phyloP scores from a whole-genome alignment of 2,797 vertebrate species.

The Cyclopterus lumpus region DNA sequence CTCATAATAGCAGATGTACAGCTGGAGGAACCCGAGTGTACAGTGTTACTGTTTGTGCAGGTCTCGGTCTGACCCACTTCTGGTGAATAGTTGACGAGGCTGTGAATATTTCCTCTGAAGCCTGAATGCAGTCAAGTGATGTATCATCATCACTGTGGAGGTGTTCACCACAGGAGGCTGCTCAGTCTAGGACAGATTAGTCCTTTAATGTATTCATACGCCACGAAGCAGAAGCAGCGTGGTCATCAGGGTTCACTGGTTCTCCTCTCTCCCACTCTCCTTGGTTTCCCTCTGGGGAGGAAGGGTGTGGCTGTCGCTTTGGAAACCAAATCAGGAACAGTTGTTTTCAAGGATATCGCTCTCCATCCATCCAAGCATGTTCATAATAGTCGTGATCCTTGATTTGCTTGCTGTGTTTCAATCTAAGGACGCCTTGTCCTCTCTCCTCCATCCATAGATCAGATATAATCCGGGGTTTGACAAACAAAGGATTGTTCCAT shows the following conservation, averaged over 20 bases:
- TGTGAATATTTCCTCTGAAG: constrained; percentile 26
- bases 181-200: not conserved
- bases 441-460: not conserved
- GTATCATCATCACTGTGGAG: constrained; percentile 1
- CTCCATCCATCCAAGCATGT: not conserved
- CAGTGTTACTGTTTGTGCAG: not conserved
- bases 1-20: not conserved
- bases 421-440: not conserved
- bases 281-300: constrained; percentile 12
- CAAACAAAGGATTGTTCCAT: constrained; percentile 66
- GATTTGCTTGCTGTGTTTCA: not conserved
- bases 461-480: constrained; percentile 26
- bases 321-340: constrained; percentile 23
- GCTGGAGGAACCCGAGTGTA: not conserved
- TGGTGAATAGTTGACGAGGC: constrained; percentile 46
- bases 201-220: constrained; percentile 4
- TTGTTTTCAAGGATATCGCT: not conserved
- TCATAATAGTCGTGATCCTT: not conserved
- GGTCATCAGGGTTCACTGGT: not conserved
- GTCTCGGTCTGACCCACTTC: constrained; percentile 54
- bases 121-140: constrained; percentile 33
- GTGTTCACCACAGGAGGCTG: constrained; percentile 22
- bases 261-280: constrained; percentile 10
- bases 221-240: not conserved
- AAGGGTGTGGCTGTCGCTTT: constrained; percentile 47